These are phyloP conservation scores for Aythya fuligula DNA, from an alignment of 2,797 vertebrate genomes.

Conservation along the genomic window DNA sequence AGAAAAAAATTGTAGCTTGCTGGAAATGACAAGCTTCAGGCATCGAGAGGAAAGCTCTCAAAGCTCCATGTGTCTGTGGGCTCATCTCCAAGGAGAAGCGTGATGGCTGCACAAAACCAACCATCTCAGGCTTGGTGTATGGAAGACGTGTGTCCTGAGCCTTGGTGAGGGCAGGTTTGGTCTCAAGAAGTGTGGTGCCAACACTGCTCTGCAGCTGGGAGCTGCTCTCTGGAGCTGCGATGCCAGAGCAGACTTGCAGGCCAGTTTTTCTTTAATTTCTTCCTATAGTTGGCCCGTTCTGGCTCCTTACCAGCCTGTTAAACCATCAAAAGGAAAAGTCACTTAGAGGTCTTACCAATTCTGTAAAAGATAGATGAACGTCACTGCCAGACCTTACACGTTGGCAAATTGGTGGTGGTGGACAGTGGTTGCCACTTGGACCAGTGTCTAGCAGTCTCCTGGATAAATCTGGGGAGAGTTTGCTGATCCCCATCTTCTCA, in stretches of 20 bases:
- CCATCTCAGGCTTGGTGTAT: neutral
- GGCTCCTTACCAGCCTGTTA: neutral
- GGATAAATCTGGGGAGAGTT: neutral
- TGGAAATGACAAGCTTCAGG: neutral
- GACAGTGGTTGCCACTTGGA: neutral
- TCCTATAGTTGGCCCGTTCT: neutral
- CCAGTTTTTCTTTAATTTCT: neutral
- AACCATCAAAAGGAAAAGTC: neutral
- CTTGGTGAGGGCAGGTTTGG: too few relatives aligned
- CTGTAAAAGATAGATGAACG: accelerated
- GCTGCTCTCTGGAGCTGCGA: neutral
- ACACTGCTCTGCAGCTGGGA: neutral
- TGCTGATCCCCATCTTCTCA: neutral
- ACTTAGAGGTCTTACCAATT: neutral
- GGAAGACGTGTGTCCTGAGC: neutral
- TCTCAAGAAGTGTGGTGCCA: neutral
- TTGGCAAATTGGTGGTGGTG: neutral
- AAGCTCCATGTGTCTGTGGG: neutral
- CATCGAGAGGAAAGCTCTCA: neutral
- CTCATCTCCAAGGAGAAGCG: neutral
- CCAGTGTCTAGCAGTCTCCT: neutral
- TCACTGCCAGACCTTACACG: neutral
- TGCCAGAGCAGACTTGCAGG: neutral
- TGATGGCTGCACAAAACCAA: neutral
- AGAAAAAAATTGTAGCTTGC: neutral